phyloP scores from a whole-genome alignment of 2,113 vertebrate species.

The Lepus timidus region DNA sequence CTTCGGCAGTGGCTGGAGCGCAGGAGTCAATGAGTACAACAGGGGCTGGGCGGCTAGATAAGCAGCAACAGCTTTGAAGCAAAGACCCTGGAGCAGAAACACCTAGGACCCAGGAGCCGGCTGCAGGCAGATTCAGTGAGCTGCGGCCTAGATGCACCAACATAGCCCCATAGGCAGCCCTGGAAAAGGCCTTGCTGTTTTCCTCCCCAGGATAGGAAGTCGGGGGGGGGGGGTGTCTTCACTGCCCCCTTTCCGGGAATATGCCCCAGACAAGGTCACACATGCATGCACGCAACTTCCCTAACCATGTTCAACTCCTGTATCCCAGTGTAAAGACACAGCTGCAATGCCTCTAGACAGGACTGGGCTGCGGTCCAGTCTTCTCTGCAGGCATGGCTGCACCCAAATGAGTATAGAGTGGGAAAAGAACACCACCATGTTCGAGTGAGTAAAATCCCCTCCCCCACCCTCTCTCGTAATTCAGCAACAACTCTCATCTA shows the following conservation, averaged over 20 bases:
- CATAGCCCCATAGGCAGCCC: neutral
- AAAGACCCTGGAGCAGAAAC: neutral
- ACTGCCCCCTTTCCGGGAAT: neutral
- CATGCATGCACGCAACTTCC: fast-evolving
- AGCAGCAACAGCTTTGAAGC: slow-evolving; percentile 47
- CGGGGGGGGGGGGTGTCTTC: too few species aligned
- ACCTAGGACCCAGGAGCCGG: neutral
- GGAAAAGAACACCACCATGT: neutral
- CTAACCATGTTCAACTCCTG: neutral
- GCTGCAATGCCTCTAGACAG: neutral
- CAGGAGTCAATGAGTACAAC: neutral
- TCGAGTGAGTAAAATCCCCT: neutral
- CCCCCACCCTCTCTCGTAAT: neutral
- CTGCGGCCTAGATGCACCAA: neutral
- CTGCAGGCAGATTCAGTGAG: neutral
- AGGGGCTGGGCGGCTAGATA: neutral
- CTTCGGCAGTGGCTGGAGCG: slow-evolving; percentile 29
- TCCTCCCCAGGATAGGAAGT: too few species aligned
- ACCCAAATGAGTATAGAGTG: neutral
- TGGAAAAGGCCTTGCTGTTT: neutral
- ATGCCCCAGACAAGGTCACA: neutral
- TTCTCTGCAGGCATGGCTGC: neutral
- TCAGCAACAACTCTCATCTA: neutral
- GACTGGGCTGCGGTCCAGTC: neutral
- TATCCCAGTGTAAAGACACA: neutral